These are phyloP conservation scores for Julus scandinavius DNA, from an alignment of 2,888 invertebrate species.

Conservation along the genomic window DNA sequence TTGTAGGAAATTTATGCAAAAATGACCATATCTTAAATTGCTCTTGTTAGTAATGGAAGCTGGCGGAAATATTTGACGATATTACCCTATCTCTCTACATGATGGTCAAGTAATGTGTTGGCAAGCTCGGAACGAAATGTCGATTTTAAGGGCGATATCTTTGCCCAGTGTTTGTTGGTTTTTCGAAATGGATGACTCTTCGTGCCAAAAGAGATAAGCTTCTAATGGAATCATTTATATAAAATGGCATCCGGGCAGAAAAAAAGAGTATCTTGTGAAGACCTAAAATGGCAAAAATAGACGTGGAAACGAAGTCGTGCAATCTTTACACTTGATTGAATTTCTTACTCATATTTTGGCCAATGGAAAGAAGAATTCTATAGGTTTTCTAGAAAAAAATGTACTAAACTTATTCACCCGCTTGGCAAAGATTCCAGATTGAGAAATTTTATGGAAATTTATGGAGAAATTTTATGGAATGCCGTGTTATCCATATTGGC, in stretches of 20 bases:
- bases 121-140: slow-evolving; percentile 2
- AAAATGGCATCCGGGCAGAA: slow-evolving; percentile 4
- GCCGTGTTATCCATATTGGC: too few relatives aligned
- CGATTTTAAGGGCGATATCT: slow-evolving; percentile 1
- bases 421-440: too few relatives aligned
- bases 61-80: not conserved
- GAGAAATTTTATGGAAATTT: too few relatives aligned
- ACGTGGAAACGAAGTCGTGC: not conserved
- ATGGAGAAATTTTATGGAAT: too few relatives aligned
- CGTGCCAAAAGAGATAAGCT: slow-evolving; percentile 27
- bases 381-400: not conserved
- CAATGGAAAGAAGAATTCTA: not conserved
- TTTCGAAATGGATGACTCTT: not conserved
- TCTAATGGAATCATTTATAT: slow-evolving; percentile 21
- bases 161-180: not conserved
- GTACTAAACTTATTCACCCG: too few relatives aligned
- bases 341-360: not conserved
- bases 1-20: not conserved
- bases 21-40: not conserved
- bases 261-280: slow-evolving; percentile 8
- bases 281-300: not conserved
- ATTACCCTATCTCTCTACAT: not conserved
- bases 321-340: slow-evolving; percentile 27
- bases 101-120: not conserved
- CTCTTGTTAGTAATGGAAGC: not conserved